Conservation (phyloP, 2,113 vertebrate species). For the Corythoichthys intestinalis region DNA sequence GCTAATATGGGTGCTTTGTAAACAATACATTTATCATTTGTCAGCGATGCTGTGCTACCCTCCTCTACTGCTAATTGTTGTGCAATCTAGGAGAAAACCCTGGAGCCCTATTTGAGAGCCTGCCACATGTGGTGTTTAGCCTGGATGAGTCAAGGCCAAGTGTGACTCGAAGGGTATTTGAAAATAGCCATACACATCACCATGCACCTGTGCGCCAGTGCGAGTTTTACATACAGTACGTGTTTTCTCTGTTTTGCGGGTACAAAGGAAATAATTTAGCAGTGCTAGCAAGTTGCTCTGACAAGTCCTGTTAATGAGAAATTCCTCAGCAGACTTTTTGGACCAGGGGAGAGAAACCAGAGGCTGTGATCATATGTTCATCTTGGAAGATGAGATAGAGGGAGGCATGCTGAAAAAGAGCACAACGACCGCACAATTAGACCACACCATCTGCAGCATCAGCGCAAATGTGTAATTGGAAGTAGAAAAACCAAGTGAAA, state of each 20-base stretch:
- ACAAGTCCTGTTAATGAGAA: conserved; percentile 84
- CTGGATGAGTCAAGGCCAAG: conserved; percentile 19
- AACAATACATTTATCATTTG: conserved; percentile 35
- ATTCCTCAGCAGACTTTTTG: conserved; percentile 69
- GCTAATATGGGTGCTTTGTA: conserved; percentile 45
- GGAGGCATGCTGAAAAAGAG: conserved; percentile 31
- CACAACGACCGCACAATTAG: conserved; percentile 59
- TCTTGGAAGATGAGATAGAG: conserved; percentile 40
- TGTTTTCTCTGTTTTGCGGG: conserved; percentile 24
- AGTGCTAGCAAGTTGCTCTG: conserved; percentile 79
- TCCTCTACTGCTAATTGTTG: conserved; percentile 52
- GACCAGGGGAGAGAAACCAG: conserved; percentile 64
- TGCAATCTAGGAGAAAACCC: conserved; percentile 34
- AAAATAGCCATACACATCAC: conserved; percentile 11
- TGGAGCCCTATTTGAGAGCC: conserved; percentile 24
- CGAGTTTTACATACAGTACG: conserved; percentile 6
- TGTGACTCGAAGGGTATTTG: conserved; percentile 1
- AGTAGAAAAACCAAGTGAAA: conserved; percentile 12
- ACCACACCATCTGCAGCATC: conserved; percentile 58
- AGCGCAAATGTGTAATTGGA: conserved; percentile 27
- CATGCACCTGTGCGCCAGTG: conserved; percentile 8
- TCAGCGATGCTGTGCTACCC: conserved; percentile 21
- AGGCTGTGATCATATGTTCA: conserved; percentile 77
- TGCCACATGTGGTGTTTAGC: conserved; percentile 15
- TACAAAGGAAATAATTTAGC: conserved; percentile 74